Base-by-base conservation (phyloP, 2,113 vertebrate genomes). In the Podarcis muralis region DNA sequence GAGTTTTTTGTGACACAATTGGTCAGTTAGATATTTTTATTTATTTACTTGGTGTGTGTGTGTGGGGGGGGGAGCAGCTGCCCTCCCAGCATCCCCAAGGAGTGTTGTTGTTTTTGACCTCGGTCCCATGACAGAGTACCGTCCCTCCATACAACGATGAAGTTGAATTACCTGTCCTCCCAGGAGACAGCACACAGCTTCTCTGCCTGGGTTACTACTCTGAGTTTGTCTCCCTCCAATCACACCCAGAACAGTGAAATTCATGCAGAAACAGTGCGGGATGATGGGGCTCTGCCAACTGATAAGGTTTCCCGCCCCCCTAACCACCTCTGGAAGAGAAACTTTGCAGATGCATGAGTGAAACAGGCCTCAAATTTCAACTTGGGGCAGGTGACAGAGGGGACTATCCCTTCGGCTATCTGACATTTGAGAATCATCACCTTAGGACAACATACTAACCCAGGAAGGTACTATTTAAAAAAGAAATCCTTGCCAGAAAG, bases 401-500 rank as follows among this genome's bases (percentile, higher is more conserved):
- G 35, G 37, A 20, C 1, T 0, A 22, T 7, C 4, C 8, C 81
- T 75, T 27, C 84, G 15, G 20, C 40, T 66, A 0, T 7, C 25
- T 27, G 27, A 68, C 27, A 18, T 65, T 35, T 66, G 15, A 27
- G 30, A 32, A 69, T 30, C 22, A 32, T n/a, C 32, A 40, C 3
- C 32, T 62, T 20, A 62, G 13, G 37, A 25, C 30, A 43, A 48
- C 37, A 48, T 1, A 32, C 15, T 48, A 68, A 72, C 15, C 1
- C 23, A 32, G 43, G 11, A 32, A 5, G 27, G 32, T 6, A 25
- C 20, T 37, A 66, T 3, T 48, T 12, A 20, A 57, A 75, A 9
- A 53, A 8, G 23, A 62, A 74, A 11, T 0, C 0, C 78, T 4
- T 6, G 75, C 22, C 40, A 0, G 76, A 16, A 20, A 18, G 0